These are phyloP conservation scores for Bombus huntii DNA, from an alignment of 1,140 invertebrate genomes.

Conservation along the genomic window DNA sequence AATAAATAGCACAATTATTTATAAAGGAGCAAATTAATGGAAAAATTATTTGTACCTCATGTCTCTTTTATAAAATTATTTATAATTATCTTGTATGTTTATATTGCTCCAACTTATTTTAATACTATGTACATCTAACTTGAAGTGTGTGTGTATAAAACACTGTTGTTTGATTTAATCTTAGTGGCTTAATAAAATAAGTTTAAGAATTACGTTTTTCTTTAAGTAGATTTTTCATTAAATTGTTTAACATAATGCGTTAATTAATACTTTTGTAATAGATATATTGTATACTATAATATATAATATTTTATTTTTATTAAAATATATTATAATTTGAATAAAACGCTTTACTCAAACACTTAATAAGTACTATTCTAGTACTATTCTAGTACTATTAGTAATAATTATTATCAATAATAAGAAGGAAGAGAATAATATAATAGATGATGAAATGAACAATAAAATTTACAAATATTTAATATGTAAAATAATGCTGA, in stretches of 20 bases:
- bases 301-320: conserved; percentile 17
- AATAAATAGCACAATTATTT: conserved; percentile 29
- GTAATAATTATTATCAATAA: neutral
- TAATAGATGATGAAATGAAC: neutral
- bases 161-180: conserved; percentile 1
- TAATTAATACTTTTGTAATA: conserved; percentile 24
- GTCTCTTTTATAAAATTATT: neutral
- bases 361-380: neutral
- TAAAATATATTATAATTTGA: conserved; percentile 12
- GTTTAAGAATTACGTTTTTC: neutral
- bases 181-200: neutral
- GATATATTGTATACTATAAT: neutral
- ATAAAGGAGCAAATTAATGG: neutral
- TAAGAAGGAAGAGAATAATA: neutral
- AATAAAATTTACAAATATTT: neutral
- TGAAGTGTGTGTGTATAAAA: conserved; percentile 19
- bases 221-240: conserved; percentile 5
- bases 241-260: neutral
- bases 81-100: conserved; percentile 5
- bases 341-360: conserved; percentile 23
- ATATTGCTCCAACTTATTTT: conserved; percentile 11
- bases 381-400: neutral
- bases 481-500: neutral
- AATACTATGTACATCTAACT: conserved; percentile 38
- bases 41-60: conserved; percentile 15